Evolutionary conservation across 2,113 vertebrate species (phyloP), one percentile per base, ranked within the genome.

Genomic region (Caranx melampygus): DNA sequence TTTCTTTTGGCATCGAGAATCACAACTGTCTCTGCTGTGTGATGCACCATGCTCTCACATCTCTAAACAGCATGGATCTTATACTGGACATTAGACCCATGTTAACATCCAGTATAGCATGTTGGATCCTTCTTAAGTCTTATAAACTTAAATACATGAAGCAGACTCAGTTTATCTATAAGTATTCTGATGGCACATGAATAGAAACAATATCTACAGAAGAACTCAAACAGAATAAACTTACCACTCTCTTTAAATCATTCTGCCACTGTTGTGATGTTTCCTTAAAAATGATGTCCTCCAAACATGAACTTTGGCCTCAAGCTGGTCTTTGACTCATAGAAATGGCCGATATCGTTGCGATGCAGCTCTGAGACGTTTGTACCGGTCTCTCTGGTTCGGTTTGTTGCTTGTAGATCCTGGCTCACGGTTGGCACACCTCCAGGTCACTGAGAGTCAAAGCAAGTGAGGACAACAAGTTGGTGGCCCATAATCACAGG

Each of bases 181-280:
- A n/a, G n/a, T n/a, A n/a, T n/a, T n/a, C n/a, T 42, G 44, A 15
- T n/a, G 44, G 52, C 42, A 21, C 49, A 9, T 42, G 10, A 11
- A 69, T 42, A 8, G 26, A 71, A 72, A 33, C 66, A 0, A 72
- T 40, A 45, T 33, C 1, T 0, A n/a, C 49, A 9, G 6, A 40
- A 63, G 9, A 55, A 33, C 3, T 44, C 1, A 14, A 33, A 47
- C 4, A 61, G 13, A 37, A 26, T 26, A 51, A 72, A 84, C 90
- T 83, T 79, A 91, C 90, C 89, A 0, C 26, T 64, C 9, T 68
- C 65, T 72, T 80, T 67, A 73, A 26, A 85, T 45, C 74, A 70
- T 78, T 20, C 20, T 59, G 20, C 18, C 51, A 1, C 21, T 47
- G 44, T 65, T 47, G n/a, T 55, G 34, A 34, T 60, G 45, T 34